Evolutionary conservation across 2,797 vertebrate genomes (phyloP).

Genomic region (Champsocephalus gunnari): DNA sequence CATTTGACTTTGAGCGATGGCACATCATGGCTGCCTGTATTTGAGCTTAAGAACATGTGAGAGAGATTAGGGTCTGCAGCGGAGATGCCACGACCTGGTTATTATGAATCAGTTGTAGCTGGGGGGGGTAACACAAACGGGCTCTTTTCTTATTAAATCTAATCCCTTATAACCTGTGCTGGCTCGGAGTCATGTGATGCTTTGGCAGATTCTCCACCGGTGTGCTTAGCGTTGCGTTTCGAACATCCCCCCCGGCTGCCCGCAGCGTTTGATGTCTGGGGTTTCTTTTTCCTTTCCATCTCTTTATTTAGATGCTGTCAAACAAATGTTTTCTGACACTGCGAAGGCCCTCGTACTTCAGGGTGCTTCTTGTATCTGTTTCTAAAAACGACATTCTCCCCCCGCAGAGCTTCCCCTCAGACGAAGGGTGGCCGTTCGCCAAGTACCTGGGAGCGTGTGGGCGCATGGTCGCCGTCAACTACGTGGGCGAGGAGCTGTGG

Average conservation of each 20-base stretch:
- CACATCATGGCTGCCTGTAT: constrained; percentile 21
- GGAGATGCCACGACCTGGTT: constrained; percentile 19
- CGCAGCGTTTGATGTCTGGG: constrained; percentile 27
- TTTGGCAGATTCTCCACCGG: constrained; percentile 68
- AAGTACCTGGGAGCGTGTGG: constrained; percentile 98
- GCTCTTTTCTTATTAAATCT: constrained; percentile 67
- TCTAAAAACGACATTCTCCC: constrained; percentile 26
- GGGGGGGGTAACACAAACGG: constrained; percentile 65
- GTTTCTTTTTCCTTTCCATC: constrained; percentile 8
- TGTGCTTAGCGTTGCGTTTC: constrained; percentile 51
- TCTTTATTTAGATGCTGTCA: constrained; percentile 29
- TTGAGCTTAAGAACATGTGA: constrained; percentile 23
- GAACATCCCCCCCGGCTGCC: constrained; percentile 53
- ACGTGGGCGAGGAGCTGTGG: constrained; percentile 98
- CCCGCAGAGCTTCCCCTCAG: constrained; percentile 96
- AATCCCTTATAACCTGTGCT: constrained; percentile 66
- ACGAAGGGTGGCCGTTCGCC: constrained; percentile 98
- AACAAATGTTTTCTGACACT: constrained; percentile 51
- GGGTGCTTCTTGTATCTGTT: constrained; percentile 24
- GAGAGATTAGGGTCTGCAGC: constrained; percentile 11
- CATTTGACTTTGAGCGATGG: constrained; percentile 25
- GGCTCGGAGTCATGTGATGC: constrained; percentile 60
- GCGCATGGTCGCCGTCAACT: constrained; percentile 98
- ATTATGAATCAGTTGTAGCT: constrained; percentile 67
- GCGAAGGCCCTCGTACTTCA: constrained; percentile 34